Base-by-base conservation (phyloP, 2,888 invertebrate species). In the Eustalomyia histrio region DNA sequence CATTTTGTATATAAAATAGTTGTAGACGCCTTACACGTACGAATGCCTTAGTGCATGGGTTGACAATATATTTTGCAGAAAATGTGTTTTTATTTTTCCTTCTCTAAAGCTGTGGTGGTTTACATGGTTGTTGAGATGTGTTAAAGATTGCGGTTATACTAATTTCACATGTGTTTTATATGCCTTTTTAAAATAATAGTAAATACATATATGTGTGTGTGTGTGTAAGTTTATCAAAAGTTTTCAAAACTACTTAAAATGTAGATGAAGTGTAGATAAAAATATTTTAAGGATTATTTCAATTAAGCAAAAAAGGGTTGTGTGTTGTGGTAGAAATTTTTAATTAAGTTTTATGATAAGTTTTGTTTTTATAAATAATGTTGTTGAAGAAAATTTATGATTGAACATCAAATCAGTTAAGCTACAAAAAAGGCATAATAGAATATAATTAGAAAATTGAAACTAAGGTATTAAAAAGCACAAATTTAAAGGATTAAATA, bases 191-290 rank as follows among this genome's bases (percentile, higher is more conserved):
- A 29, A 29, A 29, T 29, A 29, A 6, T 29, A 29, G 29, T 29
- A 29, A 21, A 6, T 29, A 18, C 24, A 52, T 53, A 33, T 58
- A 12, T 55, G 16, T 21, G 17, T 53, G 33, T 18, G 6, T 35
- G 12, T 47, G 61, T n/a, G 1, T 39, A 17, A 17, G 55, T 17
- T 61, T 58, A 52, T 57, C 29, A 73, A 63, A 29, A 80, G 64
- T 80, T 80, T 69, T 74, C 35, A 58, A 69, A 80, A 76, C 73
- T 73, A 65, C 80, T 80, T 80, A 69, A 69, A 76, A 65, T 61
- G 69, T 80, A 71, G 76, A 81, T 81, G 74, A 74, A 81, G 74
- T 76, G 69, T 21, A 57, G 61, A 81, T 78, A 69, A 79, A 69
- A 74, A 60, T 47, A 18, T 47, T 69, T 80, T 55, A 61, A 61